A percentile compares a stretch with the other conserved stretches of the same genome.
Conservation (phyloP, 2,888 invertebrate species). For the Nomada lathburiana region DNA sequence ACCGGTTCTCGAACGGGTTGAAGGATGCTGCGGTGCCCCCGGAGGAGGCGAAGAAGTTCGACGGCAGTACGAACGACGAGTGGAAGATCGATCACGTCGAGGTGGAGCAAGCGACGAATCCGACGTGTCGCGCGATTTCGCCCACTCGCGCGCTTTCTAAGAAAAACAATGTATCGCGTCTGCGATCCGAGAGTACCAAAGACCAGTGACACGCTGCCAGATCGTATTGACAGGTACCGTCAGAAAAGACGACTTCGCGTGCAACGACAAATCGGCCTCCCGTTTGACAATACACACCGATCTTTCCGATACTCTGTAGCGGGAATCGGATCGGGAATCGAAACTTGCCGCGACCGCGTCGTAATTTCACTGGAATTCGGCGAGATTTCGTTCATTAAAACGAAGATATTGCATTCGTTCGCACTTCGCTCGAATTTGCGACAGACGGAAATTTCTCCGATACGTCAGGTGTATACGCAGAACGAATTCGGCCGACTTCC, state of each 20-base stretch:
- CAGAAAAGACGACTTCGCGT: slow-evolving; percentile 12
- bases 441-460: not conserved
- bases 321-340: slow-evolving; percentile 34
- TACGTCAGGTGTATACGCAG: not conserved
- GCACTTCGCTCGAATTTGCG: slow-evolving; percentile 34
- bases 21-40: slow-evolving; percentile 66
- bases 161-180: slow-evolving; percentile 10
- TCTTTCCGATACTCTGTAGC: slow-evolving; percentile 20
- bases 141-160: slow-evolving; percentile 22
- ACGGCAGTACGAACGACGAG: slow-evolving; percentile 42
- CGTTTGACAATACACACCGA: slow-evolving; percentile 39
- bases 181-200: not conserved
- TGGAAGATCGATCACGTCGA: slow-evolving; percentile 61
- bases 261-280: slow-evolving; percentile 39
- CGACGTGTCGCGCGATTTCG: slow-evolving; percentile 50
- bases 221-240: not conserved
- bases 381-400: slow-evolving; percentile 54
- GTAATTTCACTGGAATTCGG: slow-evolving; percentile 49
- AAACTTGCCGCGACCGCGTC: slow-evolving; percentile 60
- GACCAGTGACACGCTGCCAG: not conserved
- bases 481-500: not conserved
- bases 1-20: slow-evolving; percentile 71
- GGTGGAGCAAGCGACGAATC: slow-evolving; percentile 41
- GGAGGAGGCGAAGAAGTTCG: slow-evolving; percentile 56
- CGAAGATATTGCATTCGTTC: slow-evolving; percentile 21